A percentile compares a stretch with the other conserved stretches of the same genome.
Conservation (phyloP, 2,888 invertebrate genomes). For the Meteorus colon region DNA sequence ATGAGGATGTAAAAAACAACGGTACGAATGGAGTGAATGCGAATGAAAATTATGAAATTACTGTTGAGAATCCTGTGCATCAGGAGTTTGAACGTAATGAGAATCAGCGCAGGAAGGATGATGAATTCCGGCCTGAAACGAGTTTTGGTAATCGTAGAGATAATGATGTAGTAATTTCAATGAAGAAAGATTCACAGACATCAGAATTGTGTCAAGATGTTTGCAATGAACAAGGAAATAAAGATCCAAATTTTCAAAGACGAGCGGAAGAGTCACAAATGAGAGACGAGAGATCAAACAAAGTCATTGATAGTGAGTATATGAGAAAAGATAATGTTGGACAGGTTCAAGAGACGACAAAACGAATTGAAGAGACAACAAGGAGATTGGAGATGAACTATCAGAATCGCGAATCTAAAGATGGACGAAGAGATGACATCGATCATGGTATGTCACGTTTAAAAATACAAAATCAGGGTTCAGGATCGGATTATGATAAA, state of each 20-base stretch:
- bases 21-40: slow-evolving; percentile 57
- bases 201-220: slow-evolving; percentile 47
- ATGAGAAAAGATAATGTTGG: slow-evolving; percentile 49
- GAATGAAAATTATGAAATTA: slow-evolving; percentile 65
- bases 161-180: slow-evolving; percentile 56
- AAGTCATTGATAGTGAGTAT: slow-evolving; percentile 54
- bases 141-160: slow-evolving; percentile 66
- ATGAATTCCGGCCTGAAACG: slow-evolving; percentile 67
- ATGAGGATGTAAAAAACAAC: slow-evolving; percentile 56
- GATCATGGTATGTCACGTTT: slow-evolving; percentile 67
- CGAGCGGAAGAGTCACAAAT: slow-evolving; percentile 57
- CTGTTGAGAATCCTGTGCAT: slow-evolving; percentile 61
- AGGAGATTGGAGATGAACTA: slow-evolving; percentile 50
- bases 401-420: slow-evolving; percentile 45
- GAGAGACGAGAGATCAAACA: slow-evolving; percentile 64
- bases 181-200: slow-evolving; percentile 60
- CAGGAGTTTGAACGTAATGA: slow-evolving; percentile 57
- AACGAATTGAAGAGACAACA: slow-evolving; percentile 56
- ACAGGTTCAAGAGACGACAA: slow-evolving; percentile 55
- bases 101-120: slow-evolving; percentile 59
- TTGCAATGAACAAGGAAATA: slow-evolving; percentile 40
- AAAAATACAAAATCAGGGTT: slow-evolving; percentile 69
- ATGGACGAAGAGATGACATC: slow-evolving; percentile 62
- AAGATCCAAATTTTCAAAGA: slow-evolving; percentile 3
- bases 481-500: slow-evolving; percentile 81